Evolutionary conservation across 1,140 invertebrate species (phyloP).

Genomic region (Triops longicaudatus): DNA sequence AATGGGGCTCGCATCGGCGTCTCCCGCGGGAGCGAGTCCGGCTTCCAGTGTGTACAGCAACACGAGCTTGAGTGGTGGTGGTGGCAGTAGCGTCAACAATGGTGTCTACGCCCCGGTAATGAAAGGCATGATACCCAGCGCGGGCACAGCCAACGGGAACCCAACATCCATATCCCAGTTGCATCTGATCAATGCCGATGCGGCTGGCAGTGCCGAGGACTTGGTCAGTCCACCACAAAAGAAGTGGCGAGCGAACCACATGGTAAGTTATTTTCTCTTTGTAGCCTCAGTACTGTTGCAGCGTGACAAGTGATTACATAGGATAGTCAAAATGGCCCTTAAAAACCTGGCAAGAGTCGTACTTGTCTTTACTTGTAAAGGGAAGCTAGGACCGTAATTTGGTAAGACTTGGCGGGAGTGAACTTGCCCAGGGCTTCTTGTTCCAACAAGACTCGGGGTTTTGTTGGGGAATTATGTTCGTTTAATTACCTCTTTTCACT

Average conservation of each 20-base stretch:
- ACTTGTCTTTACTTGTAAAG: too few species aligned
- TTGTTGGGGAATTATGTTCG: too few species aligned
- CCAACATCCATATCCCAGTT: background rate
- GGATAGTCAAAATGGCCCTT: too few species aligned
- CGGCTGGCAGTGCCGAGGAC: background rate
- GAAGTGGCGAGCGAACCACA: background rate
- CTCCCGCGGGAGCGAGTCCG: background rate
- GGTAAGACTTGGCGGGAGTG: too few species aligned
- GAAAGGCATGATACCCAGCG: background rate
- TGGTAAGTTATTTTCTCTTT: background rate
- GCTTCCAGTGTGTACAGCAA: background rate
- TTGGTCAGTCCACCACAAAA: background rate
- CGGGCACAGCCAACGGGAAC: background rate
- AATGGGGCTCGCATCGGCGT: background rate
- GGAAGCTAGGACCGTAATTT: too few species aligned
- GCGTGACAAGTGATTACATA: too few species aligned
- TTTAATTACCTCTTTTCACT: too few species aligned
- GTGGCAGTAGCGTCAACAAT: background rate
- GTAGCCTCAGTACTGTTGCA: background rate
- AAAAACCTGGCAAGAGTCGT: too few species aligned
- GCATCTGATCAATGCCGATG: background rate
- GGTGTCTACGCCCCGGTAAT: background rate
- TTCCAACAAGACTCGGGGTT: too few species aligned
- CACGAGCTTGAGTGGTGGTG: background rate
- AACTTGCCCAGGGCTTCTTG: too few species aligned